Evolutionary conservation across 2,797 vertebrate species (phyloP).

Genomic region (Spinus pinus): DNA sequence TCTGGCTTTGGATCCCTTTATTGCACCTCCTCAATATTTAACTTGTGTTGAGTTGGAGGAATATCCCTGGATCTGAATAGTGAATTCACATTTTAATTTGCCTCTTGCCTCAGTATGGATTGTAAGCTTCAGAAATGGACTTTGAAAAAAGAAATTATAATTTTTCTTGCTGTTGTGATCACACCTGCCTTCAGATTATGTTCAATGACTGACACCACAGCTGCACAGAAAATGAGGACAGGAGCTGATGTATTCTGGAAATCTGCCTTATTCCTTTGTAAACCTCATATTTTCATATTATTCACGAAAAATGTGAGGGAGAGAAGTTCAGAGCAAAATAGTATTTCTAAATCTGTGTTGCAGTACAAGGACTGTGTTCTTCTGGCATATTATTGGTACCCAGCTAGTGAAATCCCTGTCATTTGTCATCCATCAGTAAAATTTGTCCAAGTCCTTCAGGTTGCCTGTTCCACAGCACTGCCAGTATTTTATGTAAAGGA

Average conservation of each 20-base stretch:
- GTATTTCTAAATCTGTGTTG: neutral
- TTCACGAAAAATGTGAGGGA: neutral
- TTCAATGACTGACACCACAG: neutral
- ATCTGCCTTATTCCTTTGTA: neutral
- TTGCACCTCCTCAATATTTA: neutral
- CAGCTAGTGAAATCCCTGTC: neutral
- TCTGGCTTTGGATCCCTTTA: neutral
- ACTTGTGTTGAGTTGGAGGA: neutral
- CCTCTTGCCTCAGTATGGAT: neutral
- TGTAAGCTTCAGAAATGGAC: neutral
- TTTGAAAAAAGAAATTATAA: neutral
- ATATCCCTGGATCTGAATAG: neutral
- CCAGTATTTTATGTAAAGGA: neutral
- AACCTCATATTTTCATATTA: neutral
- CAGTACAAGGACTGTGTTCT: neutral
- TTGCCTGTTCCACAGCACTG: neutral
- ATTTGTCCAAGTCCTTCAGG: neutral
- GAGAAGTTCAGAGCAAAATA: neutral
- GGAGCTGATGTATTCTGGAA: neutral
- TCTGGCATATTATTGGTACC: neutral
- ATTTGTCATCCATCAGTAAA: neutral
- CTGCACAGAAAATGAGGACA: neutral
- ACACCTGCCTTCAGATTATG: neutral
- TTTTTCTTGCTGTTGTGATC: neutral
- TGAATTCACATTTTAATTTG: neutral